Conservation (phyloP, 2,113 vertebrate species). For the Sebastes fasciatus region DNA sequence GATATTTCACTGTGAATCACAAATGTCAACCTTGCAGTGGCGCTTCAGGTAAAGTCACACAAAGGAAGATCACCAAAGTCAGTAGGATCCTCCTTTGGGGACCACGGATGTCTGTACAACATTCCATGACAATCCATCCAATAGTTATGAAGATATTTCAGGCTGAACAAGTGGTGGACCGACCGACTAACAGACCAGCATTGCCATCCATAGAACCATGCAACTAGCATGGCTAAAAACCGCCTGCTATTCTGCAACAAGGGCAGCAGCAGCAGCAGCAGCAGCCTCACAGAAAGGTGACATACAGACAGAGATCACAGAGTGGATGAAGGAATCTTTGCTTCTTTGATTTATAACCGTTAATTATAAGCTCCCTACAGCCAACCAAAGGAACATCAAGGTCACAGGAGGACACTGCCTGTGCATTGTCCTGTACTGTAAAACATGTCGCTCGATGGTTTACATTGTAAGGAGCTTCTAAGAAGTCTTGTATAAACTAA, state of each 20-base stretch:
- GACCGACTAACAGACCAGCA: neutral
- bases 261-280: no score
- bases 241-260: constrained; percentile 2
- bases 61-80: no score
- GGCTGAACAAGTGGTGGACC: no score
- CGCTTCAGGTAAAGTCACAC: no score
- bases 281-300: neutral
- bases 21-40: no score
- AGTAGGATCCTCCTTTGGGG: no score
- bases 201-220: neutral
- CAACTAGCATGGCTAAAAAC: neutral
- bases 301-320: neutral
- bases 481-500: constrained; percentile 1
- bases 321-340: neutral
- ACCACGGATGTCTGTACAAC: neutral
- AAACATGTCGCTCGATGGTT: constrained; percentile 9
- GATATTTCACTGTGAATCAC: neutral
- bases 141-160: neutral
- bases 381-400: neutral
- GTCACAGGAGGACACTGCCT: neutral
- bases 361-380: neutral
- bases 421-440: neutral
- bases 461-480: neutral
- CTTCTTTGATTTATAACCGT: neutral
- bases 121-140: neutral